phyloP scores from a whole-genome alignment of 2,888 invertebrate genomes.

The Polylopha cassiicola region DNA sequence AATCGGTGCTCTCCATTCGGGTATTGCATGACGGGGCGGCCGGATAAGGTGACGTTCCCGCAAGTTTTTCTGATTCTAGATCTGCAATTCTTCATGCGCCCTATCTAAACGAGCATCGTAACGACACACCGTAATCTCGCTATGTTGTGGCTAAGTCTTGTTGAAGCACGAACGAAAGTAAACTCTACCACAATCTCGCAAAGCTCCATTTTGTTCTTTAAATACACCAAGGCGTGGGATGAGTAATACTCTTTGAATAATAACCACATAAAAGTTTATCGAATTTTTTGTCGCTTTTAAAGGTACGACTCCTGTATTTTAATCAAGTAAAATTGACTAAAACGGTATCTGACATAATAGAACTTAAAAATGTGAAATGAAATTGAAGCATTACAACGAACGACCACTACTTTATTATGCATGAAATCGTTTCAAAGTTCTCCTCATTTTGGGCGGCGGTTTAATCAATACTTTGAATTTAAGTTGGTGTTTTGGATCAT shows the following conservation, averaged over 20 bases:
- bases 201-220: conserved; percentile 16
- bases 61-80: conserved; percentile 53
- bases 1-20: conserved; percentile 8
- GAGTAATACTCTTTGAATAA: conserved; percentile 31
- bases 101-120: conserved; percentile 75
- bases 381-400: background rate
- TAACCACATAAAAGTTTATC: conserved; percentile 31
- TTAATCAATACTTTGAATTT: too few species aligned
- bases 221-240: conserved; percentile 24
- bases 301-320: conserved; percentile 16
- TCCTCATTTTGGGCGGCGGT: too few species aligned
- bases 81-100: conserved; percentile 69
- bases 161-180: conserved; percentile 14
- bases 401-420: too few species aligned
- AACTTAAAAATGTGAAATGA: background rate
- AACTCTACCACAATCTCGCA: conserved; percentile 13
- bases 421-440: too few species aligned
- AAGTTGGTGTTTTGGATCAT: too few species aligned
- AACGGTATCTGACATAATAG: background rate
- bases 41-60: conserved; percentile 23
- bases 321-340: conserved; percentile 16
- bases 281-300: conserved; percentile 24
- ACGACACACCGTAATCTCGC: conserved; percentile 71
- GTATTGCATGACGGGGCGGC: conserved; percentile 6
- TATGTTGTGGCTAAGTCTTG: conserved; percentile 43